Evolutionary conservation across 53 echinoderm and acorn worm genomes (phyloP).

Genomic region (Arbacia lixula): DNA sequence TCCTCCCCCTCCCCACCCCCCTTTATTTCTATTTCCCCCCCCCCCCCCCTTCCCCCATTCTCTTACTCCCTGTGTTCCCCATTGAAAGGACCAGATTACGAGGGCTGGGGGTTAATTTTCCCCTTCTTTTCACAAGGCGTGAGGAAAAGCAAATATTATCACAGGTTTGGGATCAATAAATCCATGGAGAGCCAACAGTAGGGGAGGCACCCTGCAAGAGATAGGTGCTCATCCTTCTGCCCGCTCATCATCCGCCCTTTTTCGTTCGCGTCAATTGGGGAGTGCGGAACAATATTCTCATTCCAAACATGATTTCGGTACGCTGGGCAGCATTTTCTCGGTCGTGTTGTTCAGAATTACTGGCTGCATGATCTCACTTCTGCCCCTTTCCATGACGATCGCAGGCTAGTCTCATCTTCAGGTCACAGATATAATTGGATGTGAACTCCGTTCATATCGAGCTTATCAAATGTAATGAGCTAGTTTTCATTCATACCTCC

Average conservation of each 20-base stretch:
- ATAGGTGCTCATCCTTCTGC: slow-evolving; percentile 3
- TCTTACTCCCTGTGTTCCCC: too few species aligned
- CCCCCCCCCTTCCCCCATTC: slow-evolving; percentile 12
- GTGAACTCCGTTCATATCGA: too few species aligned
- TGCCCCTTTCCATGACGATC: too few species aligned
- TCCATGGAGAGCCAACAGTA: slow-evolving; percentile 37
- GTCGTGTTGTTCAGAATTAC: slow-evolving; percentile 57
- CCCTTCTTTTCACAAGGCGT: slow-evolving; percentile 46
- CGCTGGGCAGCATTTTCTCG: slow-evolving; percentile 49
- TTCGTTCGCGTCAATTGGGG: slow-evolving; percentile 17
- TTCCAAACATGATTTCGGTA: slow-evolving; percentile 48
- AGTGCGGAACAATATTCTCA: slow-evolving; percentile 29
- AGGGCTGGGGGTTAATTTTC: slow-evolving; percentile 56
- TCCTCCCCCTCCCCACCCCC: neutral
- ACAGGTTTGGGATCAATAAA: slow-evolving; percentile 52
- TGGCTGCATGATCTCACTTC: slow-evolving; percentile 36
- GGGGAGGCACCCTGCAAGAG: neutral
- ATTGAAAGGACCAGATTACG: too few species aligned
- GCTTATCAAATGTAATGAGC: too few species aligned
- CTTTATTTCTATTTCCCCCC: neutral
- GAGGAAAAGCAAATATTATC: slow-evolving; percentile 56
- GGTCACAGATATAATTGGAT: too few species aligned
- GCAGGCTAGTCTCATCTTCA: too few species aligned
- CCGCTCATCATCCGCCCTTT: neutral
- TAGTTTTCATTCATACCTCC: too few species aligned